Percentiles rank a stretch among this genome's conserved stretches.
Conservation (phyloP, 2,113 vertebrate genomes). For the Gobiocypris rarus region DNA sequence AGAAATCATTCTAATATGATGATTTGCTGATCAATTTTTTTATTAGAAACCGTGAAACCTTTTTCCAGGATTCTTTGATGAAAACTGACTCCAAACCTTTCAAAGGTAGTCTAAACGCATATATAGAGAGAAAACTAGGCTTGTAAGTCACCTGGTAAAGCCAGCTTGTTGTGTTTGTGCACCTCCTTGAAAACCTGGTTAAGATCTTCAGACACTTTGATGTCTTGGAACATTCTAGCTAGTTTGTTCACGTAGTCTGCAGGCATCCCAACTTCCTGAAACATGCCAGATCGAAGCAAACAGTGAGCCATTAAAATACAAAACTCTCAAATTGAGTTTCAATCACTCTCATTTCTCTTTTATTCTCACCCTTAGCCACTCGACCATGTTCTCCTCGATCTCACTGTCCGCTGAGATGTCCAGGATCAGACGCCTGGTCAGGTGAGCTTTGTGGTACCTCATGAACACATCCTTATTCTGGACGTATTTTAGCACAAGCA, state of each 20-base stretch:
- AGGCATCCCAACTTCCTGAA: slow-evolving; percentile 98
- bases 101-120: background rate
- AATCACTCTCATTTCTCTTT: background rate
- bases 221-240: slow-evolving; percentile 99
- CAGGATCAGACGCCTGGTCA: slow-evolving; percentile 94
- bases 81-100: background rate
- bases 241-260: slow-evolving; percentile 99
- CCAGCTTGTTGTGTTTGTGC: slow-evolving; percentile 99
- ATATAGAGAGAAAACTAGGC: background rate
- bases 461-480: slow-evolving; percentile 99
- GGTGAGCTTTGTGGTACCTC: slow-evolving; percentile 98
- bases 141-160: slow-evolving; percentile 86
- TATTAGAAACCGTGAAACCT: too few relatives aligned
- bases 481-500: slow-evolving; percentile 97
- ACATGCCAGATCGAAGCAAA: background rate
- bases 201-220: slow-evolving; percentile 99
- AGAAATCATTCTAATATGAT: background rate
- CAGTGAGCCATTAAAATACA: background rate
- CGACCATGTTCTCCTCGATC: slow-evolving; percentile 99
- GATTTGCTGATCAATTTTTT: background rate
- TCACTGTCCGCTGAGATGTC: slow-evolving; percentile 99
- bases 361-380: slow-evolving; percentile 91
- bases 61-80: too few relatives aligned
- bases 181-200: slow-evolving; percentile 99
- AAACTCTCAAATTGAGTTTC: background rate